These are phyloP conservation scores for Nannobrachium achirus DNA, from an alignment of 2,113 vertebrate genomes.

Conservation along the genomic window DNA sequence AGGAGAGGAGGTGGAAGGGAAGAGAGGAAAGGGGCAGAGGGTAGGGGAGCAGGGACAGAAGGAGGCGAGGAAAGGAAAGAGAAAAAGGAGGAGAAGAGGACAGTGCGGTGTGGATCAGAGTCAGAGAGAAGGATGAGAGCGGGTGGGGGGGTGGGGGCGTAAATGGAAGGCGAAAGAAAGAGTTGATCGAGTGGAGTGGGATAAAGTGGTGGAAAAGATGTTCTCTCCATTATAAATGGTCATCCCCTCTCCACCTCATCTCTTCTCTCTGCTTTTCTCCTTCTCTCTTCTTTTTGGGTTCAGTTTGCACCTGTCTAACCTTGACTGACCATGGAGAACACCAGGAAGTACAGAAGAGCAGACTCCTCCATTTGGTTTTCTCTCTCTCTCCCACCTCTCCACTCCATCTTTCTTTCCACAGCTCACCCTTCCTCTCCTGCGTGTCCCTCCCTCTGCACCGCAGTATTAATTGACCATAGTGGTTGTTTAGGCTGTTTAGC, in stretches of 20 bases:
- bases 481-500: too few species aligned
- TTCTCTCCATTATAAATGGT: slow-evolving; percentile 47
- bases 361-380: background rate
- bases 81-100: background rate
- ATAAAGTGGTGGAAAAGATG: slow-evolving; percentile 20
- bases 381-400: background rate
- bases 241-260: slow-evolving; percentile 5
- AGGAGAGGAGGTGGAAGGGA: background rate
- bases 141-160: background rate
- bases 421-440: too few species aligned
- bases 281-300: background rate
- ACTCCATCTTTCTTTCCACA: too few species aligned
- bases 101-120: background rate
- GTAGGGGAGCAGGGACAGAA: background rate
- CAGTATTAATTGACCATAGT: too few species aligned
- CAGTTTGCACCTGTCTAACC: background rate
- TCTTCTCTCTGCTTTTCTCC: background rate
- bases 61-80: background rate
- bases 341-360: background rate
- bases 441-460: too few species aligned
- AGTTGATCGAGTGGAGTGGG: too few species aligned
- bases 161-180: background rate
- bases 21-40: background rate
- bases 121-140: background rate
- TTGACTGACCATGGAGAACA: background rate